Evolutionary conservation across 2,113 vertebrate genomes (phyloP).

Genomic region (Salminus brasiliensis): DNA sequence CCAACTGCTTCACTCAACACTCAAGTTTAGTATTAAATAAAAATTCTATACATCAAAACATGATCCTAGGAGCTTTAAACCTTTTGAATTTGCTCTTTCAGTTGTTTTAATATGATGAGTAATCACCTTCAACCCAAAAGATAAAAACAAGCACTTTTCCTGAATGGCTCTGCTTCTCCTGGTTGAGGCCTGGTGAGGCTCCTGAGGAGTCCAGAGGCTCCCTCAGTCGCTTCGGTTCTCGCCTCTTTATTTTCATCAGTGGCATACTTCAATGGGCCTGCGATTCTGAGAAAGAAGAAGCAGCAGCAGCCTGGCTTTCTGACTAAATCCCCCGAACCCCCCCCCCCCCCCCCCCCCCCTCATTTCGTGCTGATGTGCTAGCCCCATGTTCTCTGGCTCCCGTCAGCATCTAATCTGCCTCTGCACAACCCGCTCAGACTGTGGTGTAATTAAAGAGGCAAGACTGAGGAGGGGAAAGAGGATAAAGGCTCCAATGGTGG

Average conservation of each 20-base stretch:
- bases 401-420: constrained; percentile 48
- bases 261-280: not conserved
- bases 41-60: too few relatives aligned
- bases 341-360: too few relatives aligned
- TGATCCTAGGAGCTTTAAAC: too few relatives aligned
- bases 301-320: not conserved
- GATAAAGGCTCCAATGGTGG: constrained; percentile 21
- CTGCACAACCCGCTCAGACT: constrained; percentile 11
- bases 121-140: not conserved
- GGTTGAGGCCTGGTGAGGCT: not conserved
- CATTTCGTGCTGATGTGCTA: not conserved
- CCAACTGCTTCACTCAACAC: too few relatives aligned
- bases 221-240: not conserved
- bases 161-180: not conserved
- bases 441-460: constrained; percentile 44
- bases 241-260: not conserved
- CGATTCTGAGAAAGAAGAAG: not conserved
- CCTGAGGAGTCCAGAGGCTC: not conserved
- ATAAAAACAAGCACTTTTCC: not conserved
- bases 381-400: not conserved
- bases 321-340: too few relatives aligned
- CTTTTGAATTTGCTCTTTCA: too few relatives aligned
- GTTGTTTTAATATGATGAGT: not conserved
- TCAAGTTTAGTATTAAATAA: too few relatives aligned
- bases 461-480: constrained; percentile 19